phyloP scores from a whole-genome alignment of 2,888 invertebrate genomes.

The Lagria hirta region DNA sequence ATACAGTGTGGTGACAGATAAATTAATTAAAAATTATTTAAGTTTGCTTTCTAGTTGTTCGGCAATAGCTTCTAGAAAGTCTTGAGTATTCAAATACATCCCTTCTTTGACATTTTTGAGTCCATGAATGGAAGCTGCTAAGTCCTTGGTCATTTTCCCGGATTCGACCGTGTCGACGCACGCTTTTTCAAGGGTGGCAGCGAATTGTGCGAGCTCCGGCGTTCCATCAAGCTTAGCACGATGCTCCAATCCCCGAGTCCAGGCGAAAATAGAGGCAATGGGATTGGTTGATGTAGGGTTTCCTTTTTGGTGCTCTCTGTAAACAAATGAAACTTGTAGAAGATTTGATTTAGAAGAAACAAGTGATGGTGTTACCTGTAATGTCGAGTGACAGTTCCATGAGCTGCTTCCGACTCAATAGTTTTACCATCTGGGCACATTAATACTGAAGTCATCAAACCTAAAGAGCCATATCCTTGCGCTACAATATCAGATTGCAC shows the following conservation, averaged over 20 bases:
- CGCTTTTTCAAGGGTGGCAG: constrained; percentile 71
- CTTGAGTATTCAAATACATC: constrained; percentile 82
- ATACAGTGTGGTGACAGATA: no score
- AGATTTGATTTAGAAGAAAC: constrained; percentile 4
- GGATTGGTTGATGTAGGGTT: constrained; percentile 87
- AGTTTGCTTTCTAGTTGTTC: constrained; percentile 65
- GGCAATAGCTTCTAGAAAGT: constrained; percentile 80
- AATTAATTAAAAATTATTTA: constrained; percentile 12
- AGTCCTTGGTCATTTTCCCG: constrained; percentile 85
- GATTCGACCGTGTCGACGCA: constrained; percentile 80
- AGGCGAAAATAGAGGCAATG: constrained; percentile 88
- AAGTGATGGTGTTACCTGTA: constrained; percentile 59
- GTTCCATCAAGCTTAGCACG: constrained; percentile 80
- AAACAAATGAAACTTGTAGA: constrained; percentile 32
- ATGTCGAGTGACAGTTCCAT: constrained; percentile 89
- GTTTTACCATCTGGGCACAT: constrained; percentile 88
- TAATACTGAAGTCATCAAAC: constrained; percentile 89
- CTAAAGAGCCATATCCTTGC: constrained; percentile 76
- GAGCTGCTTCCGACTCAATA: constrained; percentile 88
- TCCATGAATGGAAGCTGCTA: constrained; percentile 80
- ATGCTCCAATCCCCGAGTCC: constrained; percentile 84
- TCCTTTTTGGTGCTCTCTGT: constrained; percentile 82
- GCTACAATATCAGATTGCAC: constrained; percentile 89
- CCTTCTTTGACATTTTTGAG: constrained; percentile 77
- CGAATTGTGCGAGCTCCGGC: constrained; percentile 72